Conservation (phyloP, 37 sponge, comb jelly and placozoan genomes). For the Agelas oroides region DNA sequence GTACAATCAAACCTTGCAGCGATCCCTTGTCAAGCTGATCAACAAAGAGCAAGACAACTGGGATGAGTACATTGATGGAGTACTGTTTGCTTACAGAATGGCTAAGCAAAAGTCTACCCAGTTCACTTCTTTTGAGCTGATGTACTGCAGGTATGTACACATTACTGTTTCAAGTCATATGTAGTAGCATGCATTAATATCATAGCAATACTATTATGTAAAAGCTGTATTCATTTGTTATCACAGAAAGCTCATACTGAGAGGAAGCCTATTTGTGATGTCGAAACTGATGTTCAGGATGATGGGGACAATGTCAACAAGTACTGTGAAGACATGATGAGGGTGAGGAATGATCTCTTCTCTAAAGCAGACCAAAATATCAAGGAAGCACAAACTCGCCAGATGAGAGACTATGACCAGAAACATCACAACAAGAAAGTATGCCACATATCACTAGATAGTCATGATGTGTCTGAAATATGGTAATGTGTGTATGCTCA, state of each 20-base stretch:
- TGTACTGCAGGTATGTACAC: neutral
- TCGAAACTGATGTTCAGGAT: no score
- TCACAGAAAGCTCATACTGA: no score
- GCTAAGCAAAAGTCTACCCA: slow-evolving; percentile 34
- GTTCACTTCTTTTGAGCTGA: slow-evolving; percentile 31
- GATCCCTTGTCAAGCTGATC: neutral
- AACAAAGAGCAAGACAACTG: neutral
- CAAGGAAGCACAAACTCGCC: neutral
- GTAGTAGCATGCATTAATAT: no score
- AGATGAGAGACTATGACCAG: slow-evolving; percentile 17
- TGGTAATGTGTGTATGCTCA: no score
- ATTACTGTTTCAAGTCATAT: no score
- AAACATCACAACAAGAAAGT: neutral
- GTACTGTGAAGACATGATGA: neutral
- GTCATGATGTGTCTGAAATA: no score
- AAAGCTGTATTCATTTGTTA: no score
- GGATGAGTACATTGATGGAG: slow-evolving; percentile 20
- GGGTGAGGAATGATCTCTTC: neutral
- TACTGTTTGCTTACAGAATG: slow-evolving; percentile 27
- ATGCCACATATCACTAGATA: no score
- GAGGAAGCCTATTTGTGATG: no score
- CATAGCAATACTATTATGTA: no score
- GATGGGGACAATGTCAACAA: no score
- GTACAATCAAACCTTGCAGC: slow-evolving; percentile 39
- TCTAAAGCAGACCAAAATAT: slow-evolving; percentile 15